Base-by-base conservation (phyloP, 2,797 vertebrate species). In the Argya squamiceps region DNA sequence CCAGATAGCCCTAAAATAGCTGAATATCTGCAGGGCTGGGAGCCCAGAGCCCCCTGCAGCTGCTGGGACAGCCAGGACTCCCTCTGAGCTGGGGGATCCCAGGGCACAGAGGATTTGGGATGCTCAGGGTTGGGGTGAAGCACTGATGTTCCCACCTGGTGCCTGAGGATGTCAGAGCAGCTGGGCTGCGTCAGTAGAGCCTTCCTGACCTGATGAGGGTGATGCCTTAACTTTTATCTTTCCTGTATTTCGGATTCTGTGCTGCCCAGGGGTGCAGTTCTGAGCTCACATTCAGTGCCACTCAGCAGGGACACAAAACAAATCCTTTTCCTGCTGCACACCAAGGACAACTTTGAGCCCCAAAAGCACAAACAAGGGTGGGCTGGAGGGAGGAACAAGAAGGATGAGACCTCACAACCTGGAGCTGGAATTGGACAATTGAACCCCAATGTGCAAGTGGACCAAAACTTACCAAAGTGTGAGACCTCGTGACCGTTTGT, bases 401-500 rank as follows among this genome's bases (percentile, higher is more conserved):
- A 56, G n/a, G 55, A 24, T 56, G 55, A 22, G n/a, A 56, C 14
- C 55, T 56, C 9, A 56, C 55, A 56, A 2, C 55, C n/a, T 56
- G 55, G 6, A 34, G 55, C n/a, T 56, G 55, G 6, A 7, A 56
- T 5, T 7, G 22, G 22, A 56, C 55, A 56, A 34, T 56, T 16
- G 1, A 56, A 34, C n/a, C 21, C n/a, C n/a, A 56, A 34, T 0
- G 3, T 34, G 21, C n/a, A 56, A 23, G 24, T 34, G 55, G 55
- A 34, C 21, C 53, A 23, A 24, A 56, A 56, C 55, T 56, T 6
- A 16, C 9, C 4, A 56, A 56, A 34, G 8, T 23, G 21, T 23
- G 8, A 23, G 55, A 56, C 9, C 55, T 23, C 1, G 4, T 34
- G 55, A 15, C 55, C 4, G 1, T 2, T 32, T 5, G 5, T 9